Conservation (phyloP, 2,888 invertebrate genomes). For the Anodontia alba region DNA sequence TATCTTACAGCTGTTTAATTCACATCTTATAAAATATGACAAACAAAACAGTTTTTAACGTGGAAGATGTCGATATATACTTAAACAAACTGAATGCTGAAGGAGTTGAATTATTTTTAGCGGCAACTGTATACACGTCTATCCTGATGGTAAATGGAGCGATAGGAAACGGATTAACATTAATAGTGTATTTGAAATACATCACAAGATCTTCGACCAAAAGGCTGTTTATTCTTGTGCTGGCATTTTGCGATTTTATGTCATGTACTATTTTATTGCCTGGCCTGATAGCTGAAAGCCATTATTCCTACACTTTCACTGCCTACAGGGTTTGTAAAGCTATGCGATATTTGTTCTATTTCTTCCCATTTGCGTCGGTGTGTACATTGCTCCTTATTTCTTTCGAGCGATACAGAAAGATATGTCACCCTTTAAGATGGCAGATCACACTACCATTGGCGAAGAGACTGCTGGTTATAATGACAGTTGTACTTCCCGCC, state of each 20-base stretch:
- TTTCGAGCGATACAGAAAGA: neutral
- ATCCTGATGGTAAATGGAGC: neutral
- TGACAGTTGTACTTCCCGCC: neutral
- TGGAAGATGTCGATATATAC: neutral
- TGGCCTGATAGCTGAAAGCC: neutral
- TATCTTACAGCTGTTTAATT: no score
- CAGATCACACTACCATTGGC: neutral
- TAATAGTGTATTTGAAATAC: neutral
- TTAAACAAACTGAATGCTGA: neutral
- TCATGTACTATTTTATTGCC: neutral
- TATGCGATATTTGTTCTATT: constrained; percentile 4
- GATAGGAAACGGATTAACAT: neutral
- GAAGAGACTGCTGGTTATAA: neutral
- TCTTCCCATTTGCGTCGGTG: neutral
- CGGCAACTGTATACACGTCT: neutral
- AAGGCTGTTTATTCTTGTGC: neutral
- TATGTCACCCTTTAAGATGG: neutral
- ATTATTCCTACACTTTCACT: neutral
- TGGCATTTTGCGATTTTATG: neutral
- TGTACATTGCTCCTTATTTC: neutral
- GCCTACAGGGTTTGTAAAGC: neutral
- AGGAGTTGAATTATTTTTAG: neutral
- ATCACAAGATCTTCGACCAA: neutral
- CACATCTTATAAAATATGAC: no score
- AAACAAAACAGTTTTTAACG: no score